phyloP scores from a whole-genome alignment of 2,888 invertebrate genomes.

The Charanyca ferruginea region DNA sequence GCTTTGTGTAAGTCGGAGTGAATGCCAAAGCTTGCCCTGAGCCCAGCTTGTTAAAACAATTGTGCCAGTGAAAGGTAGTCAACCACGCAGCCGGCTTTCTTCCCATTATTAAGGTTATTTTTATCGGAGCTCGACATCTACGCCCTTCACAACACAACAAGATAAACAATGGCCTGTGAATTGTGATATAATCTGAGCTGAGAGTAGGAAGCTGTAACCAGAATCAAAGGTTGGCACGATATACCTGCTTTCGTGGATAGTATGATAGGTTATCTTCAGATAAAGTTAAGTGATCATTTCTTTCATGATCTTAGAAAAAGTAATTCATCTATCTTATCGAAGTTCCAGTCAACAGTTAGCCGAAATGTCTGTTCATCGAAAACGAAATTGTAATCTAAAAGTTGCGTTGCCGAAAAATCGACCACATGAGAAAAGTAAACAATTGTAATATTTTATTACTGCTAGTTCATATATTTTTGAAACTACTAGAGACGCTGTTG shows the following conservation, averaged over 20 bases:
- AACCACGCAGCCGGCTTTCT: slow-evolving; percentile 51
- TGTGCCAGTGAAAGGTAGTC: slow-evolving; percentile 62
- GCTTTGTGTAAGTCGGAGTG: slow-evolving; percentile 43
- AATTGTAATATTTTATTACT: background rate
- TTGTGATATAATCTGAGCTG: slow-evolving; percentile 59
- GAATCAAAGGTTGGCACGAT: slow-evolving; percentile 12
- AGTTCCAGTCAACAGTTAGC: background rate
- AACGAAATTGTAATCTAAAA: too few species aligned
- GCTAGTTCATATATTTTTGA: background rate
- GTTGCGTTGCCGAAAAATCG: background rate
- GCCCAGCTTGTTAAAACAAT: slow-evolving; percentile 62
- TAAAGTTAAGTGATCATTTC: background rate
- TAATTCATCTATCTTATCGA: background rate
- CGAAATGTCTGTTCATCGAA: too few species aligned
- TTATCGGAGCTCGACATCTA: slow-evolving; percentile 62
- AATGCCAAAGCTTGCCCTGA: slow-evolving; percentile 37
- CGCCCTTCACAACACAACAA: slow-evolving; percentile 61
- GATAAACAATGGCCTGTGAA: slow-evolving; percentile 63
- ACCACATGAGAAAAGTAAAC: background rate
- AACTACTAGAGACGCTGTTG: background rate
- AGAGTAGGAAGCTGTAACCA: slow-evolving; percentile 32
- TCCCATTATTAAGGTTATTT: slow-evolving; percentile 62
- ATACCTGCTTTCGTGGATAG: slow-evolving; percentile 5
- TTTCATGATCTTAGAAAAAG: background rate
- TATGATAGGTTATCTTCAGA: background rate